Base-by-base conservation (phyloP, 2,888 invertebrate species). In the Acronicta psi region DNA sequence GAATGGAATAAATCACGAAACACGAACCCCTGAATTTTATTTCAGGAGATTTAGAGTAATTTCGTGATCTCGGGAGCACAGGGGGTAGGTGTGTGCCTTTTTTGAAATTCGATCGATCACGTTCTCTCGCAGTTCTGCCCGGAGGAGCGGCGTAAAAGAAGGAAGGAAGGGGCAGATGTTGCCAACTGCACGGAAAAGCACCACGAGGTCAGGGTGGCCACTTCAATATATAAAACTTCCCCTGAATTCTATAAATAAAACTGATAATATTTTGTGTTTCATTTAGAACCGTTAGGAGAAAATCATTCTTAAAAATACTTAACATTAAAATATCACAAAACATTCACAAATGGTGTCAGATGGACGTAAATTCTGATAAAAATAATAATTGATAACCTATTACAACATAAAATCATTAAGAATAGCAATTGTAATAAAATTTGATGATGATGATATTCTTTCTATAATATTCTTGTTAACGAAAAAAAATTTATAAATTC, bases 101-200 rank as follows among this genome's bases (percentile, higher is more conserved):
- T 93, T 93, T 87, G 92, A 93, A 94, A 92, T 93, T 94, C 92
- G 93, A 94, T 93, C 93, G 93, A 94, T 94, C 93, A 93, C 93
- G 93, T 92, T 93, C 92, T 89, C 83, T 91, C 91, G 85, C 90
- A 87, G 88, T 87, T 93, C 93, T 93, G 92, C 85, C 84, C 85
- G 77, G 90, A 82, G 92, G 91, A 88, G 89, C 93, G 92, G 91
- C 93, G 93, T 86, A 93, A 93, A 93, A 93, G 93, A 91, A 94
- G 91, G 93, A 90, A 92, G 91, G 92, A 92, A 93, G 91, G 91
- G 91, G 86, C 88, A 88, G 81, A 81, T 85, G 86, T 85, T 93
- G 87, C 93, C 93, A 94, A 93, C 93, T 58, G 85, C 77, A 81
- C 86, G 76, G 71, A 72, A 85, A 83, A 87, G 77, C 85, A 92